Evolutionary conservation across 1,140 invertebrate genomes (phyloP), one percentile per base, ranked within the genome.

Genomic region (Gryon sp.): DNA sequence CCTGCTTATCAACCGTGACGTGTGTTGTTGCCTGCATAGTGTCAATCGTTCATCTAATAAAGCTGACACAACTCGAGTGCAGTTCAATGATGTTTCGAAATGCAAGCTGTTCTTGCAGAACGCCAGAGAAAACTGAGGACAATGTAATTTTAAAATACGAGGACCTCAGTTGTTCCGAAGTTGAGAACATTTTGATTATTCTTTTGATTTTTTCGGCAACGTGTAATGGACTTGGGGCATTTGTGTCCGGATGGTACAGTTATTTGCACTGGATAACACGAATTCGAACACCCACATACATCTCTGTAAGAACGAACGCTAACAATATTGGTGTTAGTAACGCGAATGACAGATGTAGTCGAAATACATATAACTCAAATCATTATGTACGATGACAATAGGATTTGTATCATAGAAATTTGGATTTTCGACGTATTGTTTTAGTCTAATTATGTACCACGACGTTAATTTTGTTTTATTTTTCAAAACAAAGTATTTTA

Each of bases 91-190:
- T 86, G 26, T 82, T 88, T 8, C 40, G 81, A 6, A 86, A 85
- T 45, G 79, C 85, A 20, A 84, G 82, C 4, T 90, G 87, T 65
- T 74, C 83, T 11, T 89, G 87, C 57, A 82, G 66, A 34, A 76
- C 82, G 8, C 76, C 74, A 0, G 76, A 75, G 0, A 74, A 81
- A 18, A 8, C 57, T 5, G 46, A 80, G 19, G 34, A 77, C 11
- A 59, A 53, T 14, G 68, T 81, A 28, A 66, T 80, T 3, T 69
- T 85, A 9, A 78, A 76, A 30, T 90, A 90, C 63, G 66, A 84
- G 9, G 89, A 90, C 34, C 83, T 91, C 22, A 89, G 86, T 43
- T 91, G 90, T 79, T 83, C 83, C 1, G 89, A 90, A 34, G 89
- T 90, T 4, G 83, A 90, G 60, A 84, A 80, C 50, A 77, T 87